These are phyloP conservation scores for Sphaerolaimus hirsutus DNA, from an alignment of 2,888 invertebrate species.

Conservation along the genomic window DNA sequence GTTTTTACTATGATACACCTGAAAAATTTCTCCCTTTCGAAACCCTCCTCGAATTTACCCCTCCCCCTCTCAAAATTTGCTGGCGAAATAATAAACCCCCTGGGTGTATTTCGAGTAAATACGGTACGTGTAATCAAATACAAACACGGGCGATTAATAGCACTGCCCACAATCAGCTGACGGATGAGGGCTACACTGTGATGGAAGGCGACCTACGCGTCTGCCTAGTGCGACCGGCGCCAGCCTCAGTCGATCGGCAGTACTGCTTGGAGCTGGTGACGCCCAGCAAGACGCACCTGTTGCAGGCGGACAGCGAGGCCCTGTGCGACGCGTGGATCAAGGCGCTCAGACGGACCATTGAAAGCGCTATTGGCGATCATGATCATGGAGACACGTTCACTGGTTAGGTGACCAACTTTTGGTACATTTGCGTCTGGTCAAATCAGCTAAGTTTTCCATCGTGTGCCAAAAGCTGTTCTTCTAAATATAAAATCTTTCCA, in stretches of 20 bases:
- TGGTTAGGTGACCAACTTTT: neutral
- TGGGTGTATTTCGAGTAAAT: no score
- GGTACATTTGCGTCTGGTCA: no score
- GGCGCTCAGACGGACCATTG: slow-evolving; percentile 63
- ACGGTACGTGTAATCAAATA: neutral
- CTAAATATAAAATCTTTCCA: no score
- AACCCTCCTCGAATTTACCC: neutral
- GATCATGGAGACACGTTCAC: neutral
- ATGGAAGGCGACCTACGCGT: slow-evolving; percentile 91
- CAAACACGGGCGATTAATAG: neutral
- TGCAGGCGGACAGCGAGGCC: slow-evolving; percentile 89
- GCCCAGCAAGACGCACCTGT: slow-evolving; percentile 72
- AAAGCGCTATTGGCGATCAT: slow-evolving; percentile 30
- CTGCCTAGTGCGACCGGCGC: slow-evolving; percentile 68
- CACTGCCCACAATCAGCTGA: no score
- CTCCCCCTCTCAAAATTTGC: no score
- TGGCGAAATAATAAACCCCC: no score
- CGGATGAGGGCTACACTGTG: slow-evolving; percentile 37
- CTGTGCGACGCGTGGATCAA: slow-evolving; percentile 65
- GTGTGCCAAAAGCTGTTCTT: no score
- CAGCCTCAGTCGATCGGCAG: slow-evolving; percentile 55
- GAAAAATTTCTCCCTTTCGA: neutral
- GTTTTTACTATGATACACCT: no score
- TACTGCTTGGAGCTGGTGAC: slow-evolving; percentile 88
- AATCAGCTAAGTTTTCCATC: no score